Evolutionary conservation across 2,113 vertebrate genomes (phyloP).

Genomic region (Promerops cafer): DNA sequence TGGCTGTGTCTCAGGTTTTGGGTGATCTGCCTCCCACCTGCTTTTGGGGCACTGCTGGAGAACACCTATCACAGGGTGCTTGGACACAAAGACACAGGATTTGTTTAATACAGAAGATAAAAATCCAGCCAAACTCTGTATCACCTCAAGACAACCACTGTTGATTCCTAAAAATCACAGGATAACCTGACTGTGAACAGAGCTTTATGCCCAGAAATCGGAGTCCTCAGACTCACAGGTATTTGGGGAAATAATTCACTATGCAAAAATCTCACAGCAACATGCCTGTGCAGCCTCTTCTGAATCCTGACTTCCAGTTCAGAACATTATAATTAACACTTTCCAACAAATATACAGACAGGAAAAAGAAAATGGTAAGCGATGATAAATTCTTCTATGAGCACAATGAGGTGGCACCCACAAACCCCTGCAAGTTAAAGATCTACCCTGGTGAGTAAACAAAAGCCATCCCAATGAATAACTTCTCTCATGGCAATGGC

Average conservation of each 20-base stretch:
- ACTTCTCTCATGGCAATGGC: not conserved
- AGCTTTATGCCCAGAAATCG: not conserved
- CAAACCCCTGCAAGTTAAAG: not conserved
- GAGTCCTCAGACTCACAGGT: not conserved
- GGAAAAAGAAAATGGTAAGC: not conserved
- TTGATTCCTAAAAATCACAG: not conserved
- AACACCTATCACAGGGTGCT: not conserved
- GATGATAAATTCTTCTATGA: not conserved
- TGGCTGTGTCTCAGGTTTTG: not conserved
- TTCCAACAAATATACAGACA: not conserved
- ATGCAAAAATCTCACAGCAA: not conserved
- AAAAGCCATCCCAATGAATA: not conserved
- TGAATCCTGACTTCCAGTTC: not conserved
- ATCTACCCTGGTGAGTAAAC: not conserved
- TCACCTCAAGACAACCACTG: not conserved
- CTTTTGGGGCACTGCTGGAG: not conserved
- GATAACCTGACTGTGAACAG: not conserved
- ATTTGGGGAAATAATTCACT: not conserved
- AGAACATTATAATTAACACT: not conserved
- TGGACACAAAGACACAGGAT: not conserved
- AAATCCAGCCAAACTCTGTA: not conserved
- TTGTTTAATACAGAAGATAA: not conserved
- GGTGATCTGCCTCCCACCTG: not conserved
- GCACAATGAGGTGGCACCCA: not conserved
- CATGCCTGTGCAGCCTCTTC: not conserved